phyloP scores from a whole-genome alignment of 30 jellyfish, hydroid and myxozoan genomes.

The Cassiopea andromeda region DNA sequence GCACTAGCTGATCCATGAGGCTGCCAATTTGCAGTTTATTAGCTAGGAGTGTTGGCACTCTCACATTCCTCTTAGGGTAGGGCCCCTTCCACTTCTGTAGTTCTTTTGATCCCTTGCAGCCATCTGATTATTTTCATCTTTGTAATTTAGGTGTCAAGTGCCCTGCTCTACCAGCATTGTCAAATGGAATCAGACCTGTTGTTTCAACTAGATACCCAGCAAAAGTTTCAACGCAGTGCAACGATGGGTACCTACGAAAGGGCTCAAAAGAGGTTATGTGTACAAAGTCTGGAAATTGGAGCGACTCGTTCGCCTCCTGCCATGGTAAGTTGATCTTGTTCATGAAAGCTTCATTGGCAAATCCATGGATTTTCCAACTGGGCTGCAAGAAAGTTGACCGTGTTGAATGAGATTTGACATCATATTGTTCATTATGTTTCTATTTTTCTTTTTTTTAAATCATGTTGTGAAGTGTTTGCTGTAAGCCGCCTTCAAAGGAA shows the following conservation, averaged over 20 bases:
- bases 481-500: too few species aligned
- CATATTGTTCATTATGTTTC: too few species aligned
- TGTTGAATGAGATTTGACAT: too few species aligned
- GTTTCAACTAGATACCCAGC: constrained; percentile 61
- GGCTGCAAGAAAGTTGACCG: too few species aligned
- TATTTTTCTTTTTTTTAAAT: too few species aligned
- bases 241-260: constrained; percentile 55
- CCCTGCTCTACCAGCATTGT: constrained; percentile 48
- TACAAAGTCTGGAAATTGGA: constrained; percentile 75
- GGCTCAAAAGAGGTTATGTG: constrained; percentile 62
- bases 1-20: too few species aligned
- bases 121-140: background rate
- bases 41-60: too few species aligned
- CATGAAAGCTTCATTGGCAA: too few species aligned
- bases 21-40: too few species aligned
- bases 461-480: too few species aligned
- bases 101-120: background rate
- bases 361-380: too few species aligned
- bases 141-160: constrained; percentile 47
- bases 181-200: constrained; percentile 39
- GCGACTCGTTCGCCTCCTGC: constrained; percentile 65
- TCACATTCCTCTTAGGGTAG: too few species aligned
- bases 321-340: constrained; percentile 43
- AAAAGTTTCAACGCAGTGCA: constrained; percentile 48
- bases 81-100: background rate